phyloP scores from a whole-genome alignment of 1,140 invertebrate genomes.

The Heliothis subflexa region DNA sequence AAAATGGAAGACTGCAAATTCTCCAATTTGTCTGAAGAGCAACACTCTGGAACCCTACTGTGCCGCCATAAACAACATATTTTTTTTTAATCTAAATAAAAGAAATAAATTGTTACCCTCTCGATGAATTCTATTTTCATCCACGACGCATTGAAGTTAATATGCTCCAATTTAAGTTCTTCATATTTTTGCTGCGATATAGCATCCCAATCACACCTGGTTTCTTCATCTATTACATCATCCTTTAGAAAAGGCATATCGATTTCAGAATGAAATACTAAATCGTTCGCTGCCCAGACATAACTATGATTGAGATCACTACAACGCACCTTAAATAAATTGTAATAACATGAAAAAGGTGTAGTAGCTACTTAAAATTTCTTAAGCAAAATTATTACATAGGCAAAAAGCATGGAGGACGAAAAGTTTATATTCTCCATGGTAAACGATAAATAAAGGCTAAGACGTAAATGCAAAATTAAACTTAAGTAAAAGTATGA shows the following conservation, averaged over 20 bases:
- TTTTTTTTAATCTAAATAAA: not conserved
- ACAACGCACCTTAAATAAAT: conserved; percentile 61
- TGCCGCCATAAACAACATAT: no score
- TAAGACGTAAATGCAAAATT: no score
- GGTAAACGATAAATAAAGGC: no score
- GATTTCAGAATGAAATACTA: conserved; percentile 74
- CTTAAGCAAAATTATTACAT: no score
- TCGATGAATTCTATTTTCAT: conserved; percentile 77
- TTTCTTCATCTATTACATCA: conserved; percentile 52
- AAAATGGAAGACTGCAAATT: no score
- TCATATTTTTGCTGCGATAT: conserved; percentile 63
- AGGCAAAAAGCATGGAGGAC: no score
- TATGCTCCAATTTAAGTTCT: conserved; percentile 63
- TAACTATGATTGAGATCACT: conserved; percentile 66
- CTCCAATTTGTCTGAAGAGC: no score
- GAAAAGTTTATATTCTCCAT: no score
- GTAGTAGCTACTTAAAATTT: no score
- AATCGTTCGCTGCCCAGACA: conserved; percentile 75
- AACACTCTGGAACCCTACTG: no score
- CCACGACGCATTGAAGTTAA: conserved; percentile 73
- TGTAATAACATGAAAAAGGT: not conserved
- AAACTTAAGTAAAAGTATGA: no score
- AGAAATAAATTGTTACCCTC: conserved; percentile 61
- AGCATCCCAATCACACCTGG: conserved; percentile 59
- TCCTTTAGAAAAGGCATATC: conserved; percentile 68